Evolutionary conservation across 1,140 invertebrate genomes (phyloP), one percentile per base, ranked within the genome.

Genomic region (Mizuhopecten yessoensis): DNA sequence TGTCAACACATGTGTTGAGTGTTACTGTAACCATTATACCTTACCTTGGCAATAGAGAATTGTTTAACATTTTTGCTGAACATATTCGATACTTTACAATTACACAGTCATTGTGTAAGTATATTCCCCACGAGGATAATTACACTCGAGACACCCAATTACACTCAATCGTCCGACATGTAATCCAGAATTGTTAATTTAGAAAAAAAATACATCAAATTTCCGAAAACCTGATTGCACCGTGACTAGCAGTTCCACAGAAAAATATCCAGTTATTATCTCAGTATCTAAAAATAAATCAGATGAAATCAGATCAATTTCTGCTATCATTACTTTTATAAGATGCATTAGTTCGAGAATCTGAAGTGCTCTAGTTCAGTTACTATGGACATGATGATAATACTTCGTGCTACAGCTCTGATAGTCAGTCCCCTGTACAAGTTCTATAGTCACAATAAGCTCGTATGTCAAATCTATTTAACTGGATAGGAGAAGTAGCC

Each of bases 141-240:
- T 75, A 29, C 57, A 75, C 57, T 75, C 0, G 17, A 17, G 23
- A 75, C 23, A 29, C 57, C 11, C 57, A 75, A 75, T 75, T 75
- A 75, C 57, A 75, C 57, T 57, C 57, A 75, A 75, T 29, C n/a
- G 57, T n/a, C 57, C n/a, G 57, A 75, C n/a, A 75, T 0, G n/a
- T 75, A 29, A 75, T 75, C 57, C 57, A 75, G 17, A n/a, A n/a
- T 7, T 75, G 57, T 75, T n/a, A 75, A 75, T 75, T 75, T 75
- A 29, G 0, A 20, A 20, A 20, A 49, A 49, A 49, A 49, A 17
- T 7, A 39, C 17, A 17, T 45, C 1, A 15, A 1, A 15, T 45
- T 45, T 45, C 17, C 17, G n/a, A 17, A 75, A 75, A 29, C n/a
- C 57, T 75, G 23, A 75, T 75, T 17, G 57, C n/a, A n/a, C 23